Conservation (phyloP, 2,797 vertebrate genomes). For the Enteromius anoplus region DNA sequence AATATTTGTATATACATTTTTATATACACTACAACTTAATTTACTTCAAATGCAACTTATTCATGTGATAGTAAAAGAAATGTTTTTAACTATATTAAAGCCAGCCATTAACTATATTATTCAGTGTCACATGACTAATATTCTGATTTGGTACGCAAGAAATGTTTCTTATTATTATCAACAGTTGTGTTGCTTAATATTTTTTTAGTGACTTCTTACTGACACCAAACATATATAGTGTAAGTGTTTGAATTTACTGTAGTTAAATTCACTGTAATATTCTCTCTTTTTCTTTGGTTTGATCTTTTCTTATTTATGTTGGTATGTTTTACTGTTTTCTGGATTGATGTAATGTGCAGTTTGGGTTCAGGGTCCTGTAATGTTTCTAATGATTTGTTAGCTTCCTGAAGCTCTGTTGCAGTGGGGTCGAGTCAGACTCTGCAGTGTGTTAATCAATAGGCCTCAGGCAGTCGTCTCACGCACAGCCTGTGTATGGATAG, state of each 20-base stretch:
- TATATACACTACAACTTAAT: not conserved
- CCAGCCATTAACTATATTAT: not conserved
- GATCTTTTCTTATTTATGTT: not conserved
- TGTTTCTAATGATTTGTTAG: slow-evolving; percentile 20
- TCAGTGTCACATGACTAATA: not conserved
- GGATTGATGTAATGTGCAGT: not conserved
- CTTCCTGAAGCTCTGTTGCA: slow-evolving; percentile 22
- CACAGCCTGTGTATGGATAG: not conserved
- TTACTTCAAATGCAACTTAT: not conserved
- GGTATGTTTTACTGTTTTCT: not conserved
- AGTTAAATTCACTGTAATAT: not conserved
- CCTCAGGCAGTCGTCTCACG: not conserved
- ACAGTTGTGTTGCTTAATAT: not conserved
- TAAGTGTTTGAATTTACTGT: not conserved
- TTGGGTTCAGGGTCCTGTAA: slow-evolving; percentile 27
- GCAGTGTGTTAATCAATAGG: slow-evolving; percentile 40
- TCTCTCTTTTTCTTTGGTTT: not conserved
- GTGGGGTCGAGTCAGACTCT: slow-evolving; percentile 14
- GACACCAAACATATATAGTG: no score
- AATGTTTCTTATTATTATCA: not conserved
- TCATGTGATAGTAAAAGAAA: not conserved
- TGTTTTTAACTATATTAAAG: not conserved
- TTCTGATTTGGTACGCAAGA: not conserved
- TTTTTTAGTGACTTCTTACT: not conserved
- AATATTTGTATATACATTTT: not conserved